Conservation (phyloP, 2,888 invertebrate species). For the Parnassius smintheus region DNA sequence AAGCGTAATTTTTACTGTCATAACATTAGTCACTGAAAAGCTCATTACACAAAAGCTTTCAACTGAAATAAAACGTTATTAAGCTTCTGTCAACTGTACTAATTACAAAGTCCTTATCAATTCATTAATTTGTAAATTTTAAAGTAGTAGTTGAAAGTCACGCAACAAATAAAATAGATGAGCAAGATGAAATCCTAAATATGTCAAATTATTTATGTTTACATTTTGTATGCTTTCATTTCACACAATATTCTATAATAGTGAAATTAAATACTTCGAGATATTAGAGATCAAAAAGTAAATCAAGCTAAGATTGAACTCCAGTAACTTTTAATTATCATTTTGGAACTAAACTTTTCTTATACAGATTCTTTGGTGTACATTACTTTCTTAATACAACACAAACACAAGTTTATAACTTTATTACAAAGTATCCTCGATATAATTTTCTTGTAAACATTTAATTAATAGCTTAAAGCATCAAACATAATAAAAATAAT, state of each 20-base stretch:
- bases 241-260: too few species aligned
- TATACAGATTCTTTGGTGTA: neutral
- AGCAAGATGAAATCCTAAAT: constrained; percentile 25
- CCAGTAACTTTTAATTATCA: constrained; percentile 19
- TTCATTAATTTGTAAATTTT: constrained; percentile 32
- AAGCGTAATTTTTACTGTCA: constrained; percentile 26
- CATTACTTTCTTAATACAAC: too few species aligned
- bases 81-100: constrained; percentile 48
- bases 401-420: too few species aligned
- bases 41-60: constrained; percentile 33
- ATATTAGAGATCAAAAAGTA: neutral
- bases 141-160: constrained; percentile 44
- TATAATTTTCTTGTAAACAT: too few species aligned
- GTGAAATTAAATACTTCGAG: too few species aligned
- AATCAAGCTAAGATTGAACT: constrained; percentile 5
- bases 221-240: too few species aligned
- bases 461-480: too few species aligned
- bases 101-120: constrained; percentile 50
- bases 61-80: constrained; percentile 45
- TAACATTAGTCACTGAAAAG: constrained; percentile 27
- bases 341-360: constrained; percentile 25
- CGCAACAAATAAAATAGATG: constrained; percentile 38
- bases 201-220: neutral
- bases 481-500: too few species aligned
- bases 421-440: too few species aligned